These are phyloP conservation scores for Sandelia bainsii DNA, from an alignment of 2,797 vertebrate genomes.

Conservation along the genomic window DNA sequence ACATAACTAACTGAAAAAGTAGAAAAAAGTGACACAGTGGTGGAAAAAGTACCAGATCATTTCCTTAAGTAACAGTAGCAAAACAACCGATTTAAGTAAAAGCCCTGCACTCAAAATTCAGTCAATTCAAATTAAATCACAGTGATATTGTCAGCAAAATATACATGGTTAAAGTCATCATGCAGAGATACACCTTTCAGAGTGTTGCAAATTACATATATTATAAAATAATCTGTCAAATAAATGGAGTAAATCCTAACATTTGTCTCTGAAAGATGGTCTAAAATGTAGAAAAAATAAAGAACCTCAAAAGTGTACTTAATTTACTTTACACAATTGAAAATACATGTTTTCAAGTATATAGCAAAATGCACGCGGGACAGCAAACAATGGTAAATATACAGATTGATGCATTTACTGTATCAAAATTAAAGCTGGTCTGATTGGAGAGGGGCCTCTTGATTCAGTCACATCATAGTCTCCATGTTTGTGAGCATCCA, in stretches of 20 bases:
- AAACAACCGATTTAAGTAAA: neutral
- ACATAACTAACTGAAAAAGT: neutral
- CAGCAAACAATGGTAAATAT: neutral
- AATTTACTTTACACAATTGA: neutral
- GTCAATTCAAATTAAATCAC: too few relatives aligned
- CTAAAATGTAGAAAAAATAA: too few relatives aligned
- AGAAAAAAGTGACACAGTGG: neutral
- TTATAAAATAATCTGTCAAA: neutral
- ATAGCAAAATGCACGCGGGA: too few relatives aligned
- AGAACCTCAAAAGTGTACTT: neutral
- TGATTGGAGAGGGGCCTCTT: neutral
- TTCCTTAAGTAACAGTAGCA: neutral
- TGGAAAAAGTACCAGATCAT: neutral
- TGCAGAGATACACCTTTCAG: neutral
- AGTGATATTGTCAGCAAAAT: neutral
- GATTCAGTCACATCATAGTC: neutral
- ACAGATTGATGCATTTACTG: neutral
- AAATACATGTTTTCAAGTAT: neutral
- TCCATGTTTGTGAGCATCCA: constrained; percentile 50
- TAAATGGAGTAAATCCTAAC: neutral
- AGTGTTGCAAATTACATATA: too few relatives aligned
- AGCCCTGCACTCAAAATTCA: neutral
- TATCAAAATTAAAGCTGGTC: neutral
- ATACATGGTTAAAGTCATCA: neutral
- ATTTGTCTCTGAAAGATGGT: neutral